Conservation (phyloP, 2,113 vertebrate genomes). For the Reinhardtius hippoglossoides region DNA sequence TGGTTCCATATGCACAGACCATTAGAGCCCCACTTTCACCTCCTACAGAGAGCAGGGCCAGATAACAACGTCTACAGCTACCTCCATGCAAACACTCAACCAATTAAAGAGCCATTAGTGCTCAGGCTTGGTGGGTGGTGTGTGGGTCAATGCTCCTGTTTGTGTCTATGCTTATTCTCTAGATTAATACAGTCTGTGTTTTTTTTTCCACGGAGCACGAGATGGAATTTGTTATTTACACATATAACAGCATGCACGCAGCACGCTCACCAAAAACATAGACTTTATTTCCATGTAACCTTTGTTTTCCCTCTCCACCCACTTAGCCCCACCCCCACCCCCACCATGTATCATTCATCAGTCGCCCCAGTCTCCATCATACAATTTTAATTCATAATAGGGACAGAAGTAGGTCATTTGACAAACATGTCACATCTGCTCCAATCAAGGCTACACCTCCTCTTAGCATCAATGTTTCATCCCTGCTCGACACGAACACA, state of each 20-base stretch:
- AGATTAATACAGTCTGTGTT: slow-evolving; percentile 7
- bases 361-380: slow-evolving; percentile 76
- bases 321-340: slow-evolving; percentile 42
- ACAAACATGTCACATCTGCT: slow-evolving; percentile 85
- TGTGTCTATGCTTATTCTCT: slow-evolving; percentile 40
- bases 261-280: not conserved
- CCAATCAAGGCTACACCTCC: slow-evolving; percentile 71
- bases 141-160: slow-evolving; percentile 43
- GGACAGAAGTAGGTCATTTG: slow-evolving; percentile 84
- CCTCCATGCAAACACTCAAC: slow-evolving; percentile 68
- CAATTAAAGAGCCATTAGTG: slow-evolving; percentile 75
- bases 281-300: slow-evolving; percentile 30
- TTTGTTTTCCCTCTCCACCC: slow-evolving; percentile 54
- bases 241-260: not conserved
- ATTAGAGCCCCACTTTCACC: not conserved
- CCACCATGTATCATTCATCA: slow-evolving; percentile 77
- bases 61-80: slow-evolving; percentile 72
- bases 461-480: slow-evolving; percentile 75
- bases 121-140: slow-evolving; percentile 52
- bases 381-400: slow-evolving; percentile 85
- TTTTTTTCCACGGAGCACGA: not conserved
- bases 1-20: slow-evolving; percentile 50
- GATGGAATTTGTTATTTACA: slow-evolving; percentile 25
- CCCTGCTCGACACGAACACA: slow-evolving; percentile 42
- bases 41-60: slow-evolving; percentile 60